Conservation (phyloP, 2,888 invertebrate genomes). For the Tortrix viridana region DNA sequence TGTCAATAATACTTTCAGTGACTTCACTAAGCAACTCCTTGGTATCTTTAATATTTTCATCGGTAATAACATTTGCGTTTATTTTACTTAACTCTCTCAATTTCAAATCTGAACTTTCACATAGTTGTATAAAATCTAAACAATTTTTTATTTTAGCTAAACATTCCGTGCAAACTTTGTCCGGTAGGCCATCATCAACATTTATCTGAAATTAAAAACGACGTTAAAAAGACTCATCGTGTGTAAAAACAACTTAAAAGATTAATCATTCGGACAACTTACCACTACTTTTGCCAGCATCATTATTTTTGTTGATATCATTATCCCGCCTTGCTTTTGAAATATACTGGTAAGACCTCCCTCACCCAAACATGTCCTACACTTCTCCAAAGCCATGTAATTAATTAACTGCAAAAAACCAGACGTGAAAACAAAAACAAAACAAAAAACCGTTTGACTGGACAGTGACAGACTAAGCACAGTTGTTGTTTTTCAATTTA, state of each 20-base stretch:
- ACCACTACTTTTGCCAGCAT: slow-evolving; percentile 64
- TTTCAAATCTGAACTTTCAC: slow-evolving; percentile 61
- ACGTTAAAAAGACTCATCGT: background rate
- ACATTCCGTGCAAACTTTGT: slow-evolving; percentile 64
- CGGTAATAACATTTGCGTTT: background rate
- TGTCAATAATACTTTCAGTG: slow-evolving; percentile 34
- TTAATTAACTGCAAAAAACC: background rate
- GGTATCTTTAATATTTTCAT: slow-evolving; percentile 3
- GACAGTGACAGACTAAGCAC: too few species aligned
- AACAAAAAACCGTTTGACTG: slow-evolving; percentile 9
- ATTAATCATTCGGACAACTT: slow-evolving; percentile 43
- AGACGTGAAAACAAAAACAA: background rate
- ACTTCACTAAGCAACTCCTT: slow-evolving; percentile 7
- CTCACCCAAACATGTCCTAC: slow-evolving; percentile 63
- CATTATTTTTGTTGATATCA: slow-evolving; percentile 64
- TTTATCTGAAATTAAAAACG: slow-evolving; percentile 58
- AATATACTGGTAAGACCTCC: slow-evolving; percentile 58
- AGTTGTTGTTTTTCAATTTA: too few species aligned
- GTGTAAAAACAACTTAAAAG: background rate
- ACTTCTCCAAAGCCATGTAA: slow-evolving; percentile 48
- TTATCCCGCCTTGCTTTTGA: slow-evolving; percentile 49
- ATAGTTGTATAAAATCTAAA: slow-evolving; percentile 61
- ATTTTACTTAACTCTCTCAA: slow-evolving; percentile 47
- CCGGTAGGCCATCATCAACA: slow-evolving; percentile 66
- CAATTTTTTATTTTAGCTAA: slow-evolving; percentile 59